These are phyloP conservation scores for Spizella passerina DNA, from an alignment of 2,797 vertebrate genomes.

Conservation along the genomic window DNA sequence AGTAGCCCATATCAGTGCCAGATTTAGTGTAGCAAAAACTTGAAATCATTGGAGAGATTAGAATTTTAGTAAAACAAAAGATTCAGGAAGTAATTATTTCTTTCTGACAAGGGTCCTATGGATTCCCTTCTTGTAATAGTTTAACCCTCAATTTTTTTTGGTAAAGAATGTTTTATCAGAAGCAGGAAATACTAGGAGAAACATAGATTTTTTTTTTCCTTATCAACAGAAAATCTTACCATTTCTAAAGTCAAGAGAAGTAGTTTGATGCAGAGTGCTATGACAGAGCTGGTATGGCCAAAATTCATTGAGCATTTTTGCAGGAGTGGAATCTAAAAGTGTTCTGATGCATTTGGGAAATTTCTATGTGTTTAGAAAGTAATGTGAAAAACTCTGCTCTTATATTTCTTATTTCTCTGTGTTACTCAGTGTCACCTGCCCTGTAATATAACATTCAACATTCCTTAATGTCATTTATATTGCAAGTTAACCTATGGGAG, in stretches of 20 bases:
- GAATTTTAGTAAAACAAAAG: not conserved
- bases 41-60: not conserved
- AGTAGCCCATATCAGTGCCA: not conserved
- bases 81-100: not conserved
- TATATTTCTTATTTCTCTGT: not conserved
- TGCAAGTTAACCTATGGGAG: conserved; percentile 16
- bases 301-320: not conserved
- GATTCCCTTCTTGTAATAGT: not conserved
- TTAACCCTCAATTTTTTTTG: not conserved
- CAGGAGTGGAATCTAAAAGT: not conserved
- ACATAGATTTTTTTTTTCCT: rapidly evolving
- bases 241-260: not conserved
- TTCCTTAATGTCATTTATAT: conserved; percentile 24
- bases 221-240: not conserved
- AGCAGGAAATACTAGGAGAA: not conserved
- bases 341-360: not conserved
- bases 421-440: not conserved
- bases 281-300: not conserved
- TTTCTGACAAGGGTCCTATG: not conserved
- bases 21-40: not conserved
- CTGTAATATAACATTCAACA: conserved; percentile 29
- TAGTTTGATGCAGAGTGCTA: not conserved
- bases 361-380: not conserved
- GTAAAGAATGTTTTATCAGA: not conserved
- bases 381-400: not conserved